phyloP scores from a whole-genome alignment of 2,797 vertebrate genomes.

The Acanthopagrus latus region DNA sequence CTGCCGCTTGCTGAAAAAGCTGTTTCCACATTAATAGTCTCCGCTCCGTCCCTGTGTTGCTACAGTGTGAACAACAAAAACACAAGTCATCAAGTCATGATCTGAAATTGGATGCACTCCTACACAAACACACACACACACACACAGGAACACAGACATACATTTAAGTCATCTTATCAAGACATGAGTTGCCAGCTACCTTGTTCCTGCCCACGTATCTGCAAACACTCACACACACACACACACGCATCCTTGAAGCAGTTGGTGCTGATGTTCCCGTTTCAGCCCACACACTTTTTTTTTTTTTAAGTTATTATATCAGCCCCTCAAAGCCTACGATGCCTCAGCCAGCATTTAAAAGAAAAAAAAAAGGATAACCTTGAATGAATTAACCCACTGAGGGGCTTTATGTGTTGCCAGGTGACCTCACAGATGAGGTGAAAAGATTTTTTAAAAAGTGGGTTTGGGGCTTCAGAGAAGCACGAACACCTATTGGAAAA shows the following conservation, averaged over 20 bases:
- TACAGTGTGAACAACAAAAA: conserved; percentile 23
- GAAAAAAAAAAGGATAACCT: not conserved
- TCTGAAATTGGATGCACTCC: conserved; percentile 15
- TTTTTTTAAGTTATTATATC: conserved; percentile 13
- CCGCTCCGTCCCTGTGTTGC: conserved; percentile 7
- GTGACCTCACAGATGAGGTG: conserved; percentile 7
- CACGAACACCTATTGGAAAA: not conserved
- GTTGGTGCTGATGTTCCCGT: conserved; percentile 4
- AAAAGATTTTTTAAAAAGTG: not conserved
- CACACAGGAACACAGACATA: not conserved
- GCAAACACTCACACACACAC: not conserved
- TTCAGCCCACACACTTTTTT: conserved; percentile 21
- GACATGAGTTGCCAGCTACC: not conserved
- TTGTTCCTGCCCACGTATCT: conserved; percentile 20
- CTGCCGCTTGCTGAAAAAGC: conserved; percentile 9
- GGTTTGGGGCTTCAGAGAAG: not conserved
- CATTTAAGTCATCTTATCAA: not conserved
- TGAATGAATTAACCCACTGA: conserved; percentile 20
- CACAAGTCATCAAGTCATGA: conserved; percentile 15
- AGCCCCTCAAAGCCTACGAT: conserved; percentile 1
- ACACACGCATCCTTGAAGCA: not conserved
- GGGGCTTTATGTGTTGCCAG: conserved; percentile 3
- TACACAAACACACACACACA: not conserved
- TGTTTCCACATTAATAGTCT: conserved; percentile 19
- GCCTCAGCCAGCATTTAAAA: conserved; percentile 1